phyloP scores from a whole-genome alignment of 2,113 vertebrate genomes.

The Astur gentilis region DNA sequence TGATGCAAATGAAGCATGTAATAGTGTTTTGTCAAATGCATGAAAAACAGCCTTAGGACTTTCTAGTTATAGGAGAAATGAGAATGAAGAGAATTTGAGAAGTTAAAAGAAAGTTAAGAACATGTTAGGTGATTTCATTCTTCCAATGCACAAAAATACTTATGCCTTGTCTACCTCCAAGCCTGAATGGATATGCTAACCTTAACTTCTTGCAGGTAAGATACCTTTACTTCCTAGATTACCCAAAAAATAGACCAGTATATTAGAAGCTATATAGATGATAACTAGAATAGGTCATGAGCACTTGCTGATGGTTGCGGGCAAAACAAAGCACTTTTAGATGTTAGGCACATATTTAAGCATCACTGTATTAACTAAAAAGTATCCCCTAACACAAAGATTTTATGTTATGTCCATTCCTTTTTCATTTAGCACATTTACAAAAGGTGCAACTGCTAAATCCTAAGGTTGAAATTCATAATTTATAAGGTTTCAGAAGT shows the following conservation, averaged over 20 bases:
- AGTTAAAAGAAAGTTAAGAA: background rate
- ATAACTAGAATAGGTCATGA: background rate
- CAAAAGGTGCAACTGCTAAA: background rate
- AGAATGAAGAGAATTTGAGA: background rate
- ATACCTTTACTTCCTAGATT: background rate
- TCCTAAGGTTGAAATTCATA: background rate
- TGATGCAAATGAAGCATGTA: constrained; percentile 1
- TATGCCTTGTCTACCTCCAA: background rate
- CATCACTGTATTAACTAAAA: background rate
- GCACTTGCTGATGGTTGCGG: background rate
- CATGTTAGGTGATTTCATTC: background rate
- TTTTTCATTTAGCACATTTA: background rate
- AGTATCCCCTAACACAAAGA: background rate
- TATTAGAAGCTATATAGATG: background rate
- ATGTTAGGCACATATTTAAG: background rate
- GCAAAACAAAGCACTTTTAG: background rate
- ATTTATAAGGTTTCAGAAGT: background rate
- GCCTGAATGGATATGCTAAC: background rate
- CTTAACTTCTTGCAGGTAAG: background rate
- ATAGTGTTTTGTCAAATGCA: background rate
- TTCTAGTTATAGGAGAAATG: background rate
- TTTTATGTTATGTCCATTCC: background rate
- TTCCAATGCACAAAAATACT: background rate
- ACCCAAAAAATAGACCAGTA: background rate
- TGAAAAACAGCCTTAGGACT: background rate